phyloP scores from a whole-genome alignment of 2,113 vertebrate species.

The Nipponia nippon region DNA sequence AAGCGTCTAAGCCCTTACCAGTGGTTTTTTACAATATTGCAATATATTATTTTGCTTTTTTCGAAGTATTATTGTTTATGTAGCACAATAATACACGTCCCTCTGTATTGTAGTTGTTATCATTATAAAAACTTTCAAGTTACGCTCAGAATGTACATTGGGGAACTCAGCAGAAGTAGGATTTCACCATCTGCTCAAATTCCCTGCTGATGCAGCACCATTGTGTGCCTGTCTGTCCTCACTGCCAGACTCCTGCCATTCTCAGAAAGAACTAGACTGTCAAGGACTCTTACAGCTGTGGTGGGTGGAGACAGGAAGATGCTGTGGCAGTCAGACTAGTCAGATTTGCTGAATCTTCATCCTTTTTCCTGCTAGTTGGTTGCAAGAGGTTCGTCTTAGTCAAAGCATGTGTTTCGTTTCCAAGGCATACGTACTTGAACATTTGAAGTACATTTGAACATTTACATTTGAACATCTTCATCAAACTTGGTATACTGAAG shows the following conservation, averaged over 20 bases:
- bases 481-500: not conserved
- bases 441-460: not conserved
- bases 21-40: not conserved
- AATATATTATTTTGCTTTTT: not conserved
- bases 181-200: not conserved
- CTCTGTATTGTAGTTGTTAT: not conserved
- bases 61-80: not conserved
- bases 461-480: not conserved
- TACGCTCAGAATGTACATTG: not conserved
- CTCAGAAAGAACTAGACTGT: not conserved
- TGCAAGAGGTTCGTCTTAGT: not conserved
- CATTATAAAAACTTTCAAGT: not conserved
- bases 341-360: slow-evolving; percentile 1
- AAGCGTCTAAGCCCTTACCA: not conserved
- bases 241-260: not conserved
- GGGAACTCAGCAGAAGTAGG: not conserved
- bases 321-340: not conserved
- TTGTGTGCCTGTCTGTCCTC: not conserved
- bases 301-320: slow-evolving; percentile 8
- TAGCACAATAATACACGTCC: not conserved
- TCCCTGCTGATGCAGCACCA: not conserved
- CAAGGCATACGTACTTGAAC: not conserved
- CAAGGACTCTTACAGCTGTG: not conserved
- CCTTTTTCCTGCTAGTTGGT: not conserved
- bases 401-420: not conserved